Base-by-base conservation (phyloP, 2,888 invertebrate genomes). In the Muschampia plurimacula region DNA sequence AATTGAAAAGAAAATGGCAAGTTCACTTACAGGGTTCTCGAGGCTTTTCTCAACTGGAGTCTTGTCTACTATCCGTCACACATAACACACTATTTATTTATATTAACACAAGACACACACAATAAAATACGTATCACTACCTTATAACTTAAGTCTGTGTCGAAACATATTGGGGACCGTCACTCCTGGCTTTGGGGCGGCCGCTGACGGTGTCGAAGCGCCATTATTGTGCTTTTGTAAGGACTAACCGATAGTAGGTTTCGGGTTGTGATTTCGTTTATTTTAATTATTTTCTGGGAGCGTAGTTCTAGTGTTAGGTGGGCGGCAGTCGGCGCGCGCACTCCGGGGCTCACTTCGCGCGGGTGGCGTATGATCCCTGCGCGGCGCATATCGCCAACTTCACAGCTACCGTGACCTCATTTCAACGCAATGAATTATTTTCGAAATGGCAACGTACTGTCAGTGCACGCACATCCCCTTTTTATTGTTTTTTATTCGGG, bases 361-460 rank as follows among this genome's bases (percentile, higher is more conserved):
- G 69, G 64, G 44, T 72, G 59, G 73, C 52, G 59, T 36, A 57
- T 32, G 60, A 46, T 10, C 41, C 59, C 36, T 72, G 74, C 78
- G 74, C 75, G 62, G 73, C 76, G 74, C 75, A 74, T 65, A 65
- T 49, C 68, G 52, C 59, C 77, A 78, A 82, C 88, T 89, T 89
- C 74, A 57, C 52, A 73, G 71, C 74, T 77, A 67, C 74, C 75
- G 74, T 92, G 92, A 92, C 92, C 92, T 89, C 87, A 83, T 87
- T 93, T 87, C 84, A 76, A 78, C 78, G 86, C 84, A 82, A 86
- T 88, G 88, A 89, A 92, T 91, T 91, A 92, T 92, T 91, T 92
- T 91, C 85, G 90, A 91, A 89, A 89, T 88, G 89, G 87, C 89
- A 89, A 86, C 87, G 90, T 84, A 86, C 86, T 84, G 63, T 36